Evolutionary conservation across 2,888 invertebrate species (phyloP).

Genomic region (Teleiodes luculella): DNA sequence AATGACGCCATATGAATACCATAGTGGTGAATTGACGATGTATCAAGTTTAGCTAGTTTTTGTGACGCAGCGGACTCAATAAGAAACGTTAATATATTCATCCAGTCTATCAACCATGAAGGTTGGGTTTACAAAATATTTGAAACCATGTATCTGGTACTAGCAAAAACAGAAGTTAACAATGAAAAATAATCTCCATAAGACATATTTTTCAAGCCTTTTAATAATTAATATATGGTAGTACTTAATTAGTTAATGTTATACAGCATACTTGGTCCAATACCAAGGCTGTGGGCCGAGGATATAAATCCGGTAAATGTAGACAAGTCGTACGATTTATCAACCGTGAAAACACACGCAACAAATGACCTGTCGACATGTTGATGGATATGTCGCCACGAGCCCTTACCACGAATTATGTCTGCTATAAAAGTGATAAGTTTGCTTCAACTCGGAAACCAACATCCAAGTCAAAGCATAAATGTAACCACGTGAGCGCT

Average conservation of each 20-base stretch:
- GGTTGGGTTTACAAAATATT: background rate
- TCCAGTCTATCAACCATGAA: slow-evolving; percentile 1
- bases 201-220: too few relatives aligned
- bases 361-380: slow-evolving; percentile 74
- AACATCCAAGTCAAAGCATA: background rate
- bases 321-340: slow-evolving; percentile 70
- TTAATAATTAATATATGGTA: too few relatives aligned
- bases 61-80: slow-evolving; percentile 24
- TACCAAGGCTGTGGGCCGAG: slow-evolving; percentile 41
- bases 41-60: slow-evolving; percentile 23
- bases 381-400: slow-evolving; percentile 75
- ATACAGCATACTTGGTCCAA: slow-evolving; percentile 56
- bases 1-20: slow-evolving; percentile 41
- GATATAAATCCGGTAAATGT: slow-evolving; percentile 70
- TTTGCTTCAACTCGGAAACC: slow-evolving; percentile 25
- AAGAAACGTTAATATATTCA: background rate
- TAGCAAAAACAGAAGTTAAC: background rate
- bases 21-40: slow-evolving; percentile 29
- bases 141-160: background rate
- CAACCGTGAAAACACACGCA: slow-evolving; percentile 73
- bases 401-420: slow-evolving; percentile 59
- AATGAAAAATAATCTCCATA: background rate
- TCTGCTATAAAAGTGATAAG: slow-evolving; percentile 51
- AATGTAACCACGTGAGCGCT: background rate
- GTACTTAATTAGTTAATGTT: slow-evolving; percentile 52